phyloP scores from a whole-genome alignment of 92 coral and sea anemone species.

The Micromussa lordhowensis region DNA sequence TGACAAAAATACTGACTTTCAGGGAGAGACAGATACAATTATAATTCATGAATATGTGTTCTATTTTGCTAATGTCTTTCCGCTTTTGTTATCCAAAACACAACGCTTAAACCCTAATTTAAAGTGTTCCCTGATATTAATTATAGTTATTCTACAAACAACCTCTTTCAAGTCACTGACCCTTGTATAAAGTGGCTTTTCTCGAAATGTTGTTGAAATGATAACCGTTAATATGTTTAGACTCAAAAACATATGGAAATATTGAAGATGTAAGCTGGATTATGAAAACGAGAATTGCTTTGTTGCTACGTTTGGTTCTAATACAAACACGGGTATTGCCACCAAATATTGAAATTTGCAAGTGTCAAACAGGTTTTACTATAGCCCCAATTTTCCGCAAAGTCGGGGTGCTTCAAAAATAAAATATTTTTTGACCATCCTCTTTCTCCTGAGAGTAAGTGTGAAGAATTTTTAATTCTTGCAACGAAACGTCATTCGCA shows the following conservation, averaged over 20 bases:
- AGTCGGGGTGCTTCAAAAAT: neutral
- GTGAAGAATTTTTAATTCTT: neutral
- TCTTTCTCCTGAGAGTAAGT: neutral
- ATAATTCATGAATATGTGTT: neutral
- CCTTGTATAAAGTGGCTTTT: neutral
- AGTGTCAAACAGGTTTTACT: neutral
- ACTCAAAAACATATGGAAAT: neutral
- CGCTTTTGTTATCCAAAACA: conserved; percentile 9
- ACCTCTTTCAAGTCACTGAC: neutral
- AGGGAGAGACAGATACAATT: neutral
- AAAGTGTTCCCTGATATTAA: neutral
- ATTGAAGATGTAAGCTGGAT: neutral
- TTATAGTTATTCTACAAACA: conserved; percentile 15
- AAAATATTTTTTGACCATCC: neutral
- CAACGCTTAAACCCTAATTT: neutral
- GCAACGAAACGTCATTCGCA: neutral
- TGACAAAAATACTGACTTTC: neutral
- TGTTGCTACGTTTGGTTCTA: neutral
- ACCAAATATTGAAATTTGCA: neutral
- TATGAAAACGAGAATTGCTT: neutral
- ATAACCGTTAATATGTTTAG: neutral
- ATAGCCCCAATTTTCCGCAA: neutral
- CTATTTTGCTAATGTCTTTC: neutral
- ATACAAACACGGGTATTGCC: neutral
- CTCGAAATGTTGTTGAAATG: neutral